Conservation (phyloP, 1,140 invertebrate species). For the Aleiodes sp. region DNA sequence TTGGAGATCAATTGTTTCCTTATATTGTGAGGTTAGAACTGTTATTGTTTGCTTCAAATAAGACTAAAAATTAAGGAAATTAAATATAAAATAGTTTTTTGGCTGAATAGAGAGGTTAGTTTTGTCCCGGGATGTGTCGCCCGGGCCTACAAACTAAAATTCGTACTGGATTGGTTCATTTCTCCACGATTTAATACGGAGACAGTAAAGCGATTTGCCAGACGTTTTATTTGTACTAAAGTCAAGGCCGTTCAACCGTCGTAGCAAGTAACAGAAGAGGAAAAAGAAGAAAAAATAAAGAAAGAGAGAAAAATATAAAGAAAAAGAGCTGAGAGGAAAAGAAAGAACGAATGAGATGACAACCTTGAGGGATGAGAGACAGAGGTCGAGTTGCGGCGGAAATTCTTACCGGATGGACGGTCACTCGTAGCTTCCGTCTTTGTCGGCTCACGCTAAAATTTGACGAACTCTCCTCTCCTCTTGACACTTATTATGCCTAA, state of each 20-base stretch:
- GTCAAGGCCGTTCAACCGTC: slow-evolving; percentile 38
- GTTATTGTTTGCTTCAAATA: no score
- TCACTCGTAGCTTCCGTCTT: not conserved
- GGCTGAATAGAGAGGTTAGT: slow-evolving; percentile 16
- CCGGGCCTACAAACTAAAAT: not conserved
- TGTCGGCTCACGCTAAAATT: not conserved
- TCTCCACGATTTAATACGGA: not conserved
- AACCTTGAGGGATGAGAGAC: slow-evolving; percentile 31
- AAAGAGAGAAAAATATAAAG: no score
- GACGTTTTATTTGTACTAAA: slow-evolving; percentile 36
- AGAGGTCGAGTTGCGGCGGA: not conserved
- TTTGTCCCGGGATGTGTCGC: not conserved
- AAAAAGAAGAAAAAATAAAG: not conserved
- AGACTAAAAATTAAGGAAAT: no score
- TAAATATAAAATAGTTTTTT: not conserved
- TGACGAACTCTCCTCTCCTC: not conserved
- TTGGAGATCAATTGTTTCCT: no score
- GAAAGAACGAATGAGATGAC: slow-evolving; percentile 24
- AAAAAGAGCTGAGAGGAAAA: no score
- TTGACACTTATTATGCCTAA: slow-evolving; percentile 28
- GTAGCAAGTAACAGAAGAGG: not conserved
- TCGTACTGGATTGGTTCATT: not conserved
- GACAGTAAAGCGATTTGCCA: slow-evolving; percentile 21
- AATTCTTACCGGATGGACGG: slow-evolving; percentile 29
- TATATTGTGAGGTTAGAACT: no score